phyloP scores from a whole-genome alignment of 2,888 invertebrate genomes.

The Hedychridium roseum region DNA sequence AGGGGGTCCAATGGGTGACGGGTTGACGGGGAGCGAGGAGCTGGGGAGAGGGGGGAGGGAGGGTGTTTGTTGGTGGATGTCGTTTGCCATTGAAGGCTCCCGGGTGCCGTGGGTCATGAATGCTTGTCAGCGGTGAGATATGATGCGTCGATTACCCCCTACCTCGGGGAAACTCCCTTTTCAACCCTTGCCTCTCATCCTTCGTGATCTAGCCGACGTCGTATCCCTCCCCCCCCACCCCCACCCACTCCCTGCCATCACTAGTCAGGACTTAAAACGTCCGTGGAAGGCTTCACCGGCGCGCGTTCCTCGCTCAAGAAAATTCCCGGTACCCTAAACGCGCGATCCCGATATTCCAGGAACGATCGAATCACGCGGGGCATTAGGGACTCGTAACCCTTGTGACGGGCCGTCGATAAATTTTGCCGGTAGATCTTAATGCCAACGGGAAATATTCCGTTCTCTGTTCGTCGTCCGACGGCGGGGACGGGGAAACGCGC shows the following conservation, averaged over 20 bases:
- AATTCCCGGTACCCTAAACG: no score
- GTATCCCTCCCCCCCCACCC: not conserved
- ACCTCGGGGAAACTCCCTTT: slow-evolving; percentile 30
- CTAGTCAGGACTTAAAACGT: no score
- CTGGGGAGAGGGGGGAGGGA: slow-evolving; percentile 15
- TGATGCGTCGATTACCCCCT: slow-evolving; percentile 54
- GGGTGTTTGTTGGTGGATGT: slow-evolving; percentile 49
- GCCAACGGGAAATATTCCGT: no score
- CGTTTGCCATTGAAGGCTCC: slow-evolving; percentile 51
- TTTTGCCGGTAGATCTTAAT: no score
- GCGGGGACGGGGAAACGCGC: no score
- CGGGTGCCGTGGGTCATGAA: slow-evolving; percentile 49
- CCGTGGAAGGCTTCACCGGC: no score
- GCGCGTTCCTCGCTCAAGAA: no score
- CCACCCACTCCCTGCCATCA: not conserved
- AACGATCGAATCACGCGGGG: no score
- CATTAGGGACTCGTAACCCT: no score
- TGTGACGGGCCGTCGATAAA: no score
- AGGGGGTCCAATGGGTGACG: slow-evolving; percentile 18
- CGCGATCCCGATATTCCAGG: no score
- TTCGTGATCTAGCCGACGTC: not conserved
- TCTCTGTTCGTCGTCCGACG: no score
- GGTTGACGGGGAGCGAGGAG: not conserved
- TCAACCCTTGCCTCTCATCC: slow-evolving; percentile 22
- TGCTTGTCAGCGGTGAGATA: slow-evolving; percentile 58